Evolutionary conservation across 2,797 vertebrate species (phyloP), one percentile per base, ranked within the genome.

Genomic region (Rhinophrynus dorsalis): DNA sequence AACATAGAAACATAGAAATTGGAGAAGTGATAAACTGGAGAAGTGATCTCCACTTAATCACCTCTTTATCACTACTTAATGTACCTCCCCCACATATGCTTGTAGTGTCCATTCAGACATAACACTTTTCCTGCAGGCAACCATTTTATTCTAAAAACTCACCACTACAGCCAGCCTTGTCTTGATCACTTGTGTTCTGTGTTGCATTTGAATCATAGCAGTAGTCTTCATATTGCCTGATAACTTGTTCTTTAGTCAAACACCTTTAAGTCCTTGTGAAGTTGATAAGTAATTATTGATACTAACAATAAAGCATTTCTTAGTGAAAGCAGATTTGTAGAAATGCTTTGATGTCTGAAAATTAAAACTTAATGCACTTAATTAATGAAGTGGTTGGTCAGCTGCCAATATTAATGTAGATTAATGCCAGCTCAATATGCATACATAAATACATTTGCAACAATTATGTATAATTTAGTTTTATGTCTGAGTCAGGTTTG

Each of bases 401-500:
- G 68, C 40, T 48, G 51, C 63, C 68, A 38, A 63, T 71, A 63
- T 63, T 29, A 71, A 63, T 71, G 50, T 26, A 40, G 26, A 63
- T 50, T 38, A 56, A 63, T 62, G 30, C 15, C 30, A 63, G 40
- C 59, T 63, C 38, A 63, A 26, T 23, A 44, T 63, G 59, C 68
- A 71, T 63, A 55, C 24, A 63, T 71, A 56, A 71, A 63, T 56
- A 63, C 2, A 71, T 48, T 64, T 64, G 29, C 32, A 57, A 50
- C 60, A 71, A 57, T 71, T 57, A 57, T 32, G 6, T 54, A 17
- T 68, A 77, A 67, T 35, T 78, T 57, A 27, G 33, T 33, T 68
- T 77, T 59, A 67, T 64, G 40, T 80, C 69, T 73, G 65, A 75
- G 52, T 80, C 80, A 75, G 71, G 9, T 35, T 82, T 81, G 68